Conservation (phyloP, 2,797 vertebrate species). For the Chelon auratus region DNA sequence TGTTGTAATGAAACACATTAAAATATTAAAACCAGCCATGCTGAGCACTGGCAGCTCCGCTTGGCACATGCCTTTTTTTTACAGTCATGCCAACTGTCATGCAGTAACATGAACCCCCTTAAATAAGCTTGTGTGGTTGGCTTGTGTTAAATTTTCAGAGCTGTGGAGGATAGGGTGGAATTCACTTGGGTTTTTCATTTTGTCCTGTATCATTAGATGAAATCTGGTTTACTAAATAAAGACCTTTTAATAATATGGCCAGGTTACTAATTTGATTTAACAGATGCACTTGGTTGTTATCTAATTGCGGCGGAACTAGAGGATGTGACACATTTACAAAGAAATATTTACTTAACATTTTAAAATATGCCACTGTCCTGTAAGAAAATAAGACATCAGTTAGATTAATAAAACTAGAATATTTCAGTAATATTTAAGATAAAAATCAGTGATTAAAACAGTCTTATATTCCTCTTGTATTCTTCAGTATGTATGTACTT, state of each 20-base stretch:
- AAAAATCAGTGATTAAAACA: constrained; percentile 15
- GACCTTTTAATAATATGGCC: constrained; percentile 16
- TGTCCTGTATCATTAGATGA: constrained; percentile 29
- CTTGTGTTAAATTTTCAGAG: constrained; percentile 63
- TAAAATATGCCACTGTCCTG: neutral
- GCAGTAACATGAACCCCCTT: constrained; percentile 80
- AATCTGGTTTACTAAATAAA: constrained; percentile 32
- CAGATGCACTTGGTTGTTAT: constrained; percentile 7
- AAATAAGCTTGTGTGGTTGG: constrained; percentile 72
- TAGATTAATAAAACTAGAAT: neutral
- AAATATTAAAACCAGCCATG: constrained; percentile 87
- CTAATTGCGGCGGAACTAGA: constrained; percentile 17
- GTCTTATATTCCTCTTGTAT: neutral
- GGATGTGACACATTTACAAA: neutral
- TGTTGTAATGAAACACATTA: constrained; percentile 89
- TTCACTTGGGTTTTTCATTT: constrained; percentile 48
- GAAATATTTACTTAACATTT: neutral
- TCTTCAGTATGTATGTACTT: constrained; percentile 22
- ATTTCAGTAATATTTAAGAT: neutral
- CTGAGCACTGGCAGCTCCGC: constrained; percentile 79
- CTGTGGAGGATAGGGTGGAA: constrained; percentile 36
- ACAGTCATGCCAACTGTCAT: constrained; percentile 80
- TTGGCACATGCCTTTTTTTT: constrained; percentile 78
- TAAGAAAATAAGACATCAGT: neutral
- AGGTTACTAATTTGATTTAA: constrained; percentile 6